Evolutionary conservation across 2,797 vertebrate genomes (phyloP), one percentile per base, ranked within the genome.

Genomic region (Melanotaenia pygmaea): DNA sequence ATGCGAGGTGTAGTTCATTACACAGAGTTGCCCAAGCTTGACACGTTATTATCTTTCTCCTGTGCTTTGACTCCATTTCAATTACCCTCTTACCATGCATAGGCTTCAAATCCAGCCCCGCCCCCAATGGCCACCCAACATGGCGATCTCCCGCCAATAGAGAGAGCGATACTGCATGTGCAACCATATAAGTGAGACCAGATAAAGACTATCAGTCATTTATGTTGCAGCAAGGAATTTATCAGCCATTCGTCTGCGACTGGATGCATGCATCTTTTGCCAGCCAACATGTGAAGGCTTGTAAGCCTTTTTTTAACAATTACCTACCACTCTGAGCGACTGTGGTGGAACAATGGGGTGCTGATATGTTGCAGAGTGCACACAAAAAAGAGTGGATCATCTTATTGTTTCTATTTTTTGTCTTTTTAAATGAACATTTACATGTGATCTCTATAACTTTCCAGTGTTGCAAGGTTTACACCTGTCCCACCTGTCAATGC

Each of bases 61-160:
- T 85, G 88, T 92, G 91, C 91, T 92, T 93, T 90, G 93, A 94
- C 93, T 95, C 93, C 90, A 93, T 95, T 95, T 95, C 94, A 95
- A 94, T 95, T 95, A 95, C 90, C 87, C 87, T 95, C 92, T 92
- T 94, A 89, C 92, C 90, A 92, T 91, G 92, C 91, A 85, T 89
- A 86, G 91, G 86, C 84, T 85, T 88, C 79, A 76, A 72, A 76
- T 59, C 51, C 71, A 45, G 67, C 77, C 60, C 72, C 79, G 26
- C 73, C 77, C 58, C 40, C 64, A 63, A 34, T 0, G 76, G 81
- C 83, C 80, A 77, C 68, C 79, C 57, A 92, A 85, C 86, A 80
- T 80, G 77, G 65, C 77, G 64, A 67, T 87, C 74, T 81, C 62
- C 76, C 83, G 84, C 90, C 87, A 91, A 90, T 92, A 76, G 59